Conservation (phyloP, 2,888 invertebrate species). For the Deilephila elpenor region DNA sequence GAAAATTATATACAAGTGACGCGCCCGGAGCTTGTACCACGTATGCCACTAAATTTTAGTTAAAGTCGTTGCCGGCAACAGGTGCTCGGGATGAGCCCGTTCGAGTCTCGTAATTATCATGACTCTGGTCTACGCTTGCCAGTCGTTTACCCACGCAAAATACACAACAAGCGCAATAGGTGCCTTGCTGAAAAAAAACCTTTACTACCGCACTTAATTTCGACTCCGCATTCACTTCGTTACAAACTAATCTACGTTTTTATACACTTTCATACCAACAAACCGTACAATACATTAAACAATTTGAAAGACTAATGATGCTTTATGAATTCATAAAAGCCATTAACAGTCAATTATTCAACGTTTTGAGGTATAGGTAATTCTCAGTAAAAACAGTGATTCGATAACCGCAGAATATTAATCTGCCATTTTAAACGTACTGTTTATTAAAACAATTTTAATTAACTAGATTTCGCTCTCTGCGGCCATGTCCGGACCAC, state of each 20-base stretch:
- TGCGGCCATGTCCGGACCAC: conserved; percentile 52
- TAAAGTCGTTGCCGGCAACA: conserved; percentile 78
- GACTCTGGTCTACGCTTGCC: conserved; percentile 56
- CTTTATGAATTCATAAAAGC: conserved; percentile 43
- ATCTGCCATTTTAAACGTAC: conserved; percentile 65
- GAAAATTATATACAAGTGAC: conserved; percentile 77
- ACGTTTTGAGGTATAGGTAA: conserved; percentile 52
- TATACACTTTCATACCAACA: not conserved
- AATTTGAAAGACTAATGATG: conserved; percentile 45
- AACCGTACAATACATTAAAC: conserved; percentile 31
- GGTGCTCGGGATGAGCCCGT: conserved; percentile 75
- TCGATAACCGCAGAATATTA: conserved; percentile 72
- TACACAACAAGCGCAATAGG: conserved; percentile 14
- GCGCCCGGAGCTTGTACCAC: conserved; percentile 70
- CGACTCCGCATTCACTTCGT: not conserved
- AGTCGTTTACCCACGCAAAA: conserved; percentile 32
- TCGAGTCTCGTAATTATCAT: conserved; percentile 76
- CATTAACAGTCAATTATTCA: conserved; percentile 52
- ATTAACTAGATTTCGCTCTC: conserved; percentile 67
- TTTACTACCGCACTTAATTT: not conserved
- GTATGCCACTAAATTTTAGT: conserved; percentile 80
- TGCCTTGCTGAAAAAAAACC: not conserved
- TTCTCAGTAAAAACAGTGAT: conserved; percentile 66
- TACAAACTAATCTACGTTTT: not conserved
- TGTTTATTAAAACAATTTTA: conserved; percentile 73